Percentiles rank a stretch among this genome's conserved stretches.
Conservation (phyloP, 1,140 invertebrate genomes). For the Pogonus chalceus region DNA sequence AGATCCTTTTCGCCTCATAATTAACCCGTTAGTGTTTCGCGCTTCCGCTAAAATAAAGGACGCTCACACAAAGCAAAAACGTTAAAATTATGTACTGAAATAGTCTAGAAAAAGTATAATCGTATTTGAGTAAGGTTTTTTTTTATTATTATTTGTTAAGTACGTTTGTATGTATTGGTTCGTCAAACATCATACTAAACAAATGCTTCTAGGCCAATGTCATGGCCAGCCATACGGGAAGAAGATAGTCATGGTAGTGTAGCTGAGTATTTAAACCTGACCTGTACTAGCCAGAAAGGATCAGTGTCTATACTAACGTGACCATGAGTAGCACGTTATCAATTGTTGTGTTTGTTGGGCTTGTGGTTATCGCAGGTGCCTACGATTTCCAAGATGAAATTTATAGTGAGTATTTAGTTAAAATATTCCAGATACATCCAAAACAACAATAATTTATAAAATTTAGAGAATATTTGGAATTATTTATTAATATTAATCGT, state of each 20-base stretch:
- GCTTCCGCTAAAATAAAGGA: background rate
- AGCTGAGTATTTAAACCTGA: background rate
- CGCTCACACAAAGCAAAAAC: too few species aligned
- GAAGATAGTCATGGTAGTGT: background rate
- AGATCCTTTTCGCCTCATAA: background rate
- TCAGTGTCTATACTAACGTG: background rate
- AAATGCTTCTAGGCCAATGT: background rate
- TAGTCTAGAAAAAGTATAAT: too few species aligned
- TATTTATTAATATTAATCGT: background rate
- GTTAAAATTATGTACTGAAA: too few species aligned
- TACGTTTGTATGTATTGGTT: too few species aligned
- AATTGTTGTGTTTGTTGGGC: slow-evolving; percentile 5
- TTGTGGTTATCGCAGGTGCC: slow-evolving; percentile 12
- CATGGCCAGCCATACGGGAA: background rate
- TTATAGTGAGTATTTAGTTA: slow-evolving; percentile 22
- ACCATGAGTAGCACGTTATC: slow-evolving; percentile 11
- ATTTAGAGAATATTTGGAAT: too few species aligned
- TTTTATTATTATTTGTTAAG: too few species aligned
- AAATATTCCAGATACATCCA: too few species aligned
- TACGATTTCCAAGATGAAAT: slow-evolving; percentile 22
- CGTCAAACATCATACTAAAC: too few species aligned
- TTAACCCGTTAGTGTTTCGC: background rate
- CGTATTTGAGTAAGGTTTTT: too few species aligned
- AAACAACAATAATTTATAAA: too few species aligned
- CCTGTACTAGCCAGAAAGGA: background rate